Evolutionary conservation across 2,888 invertebrate species (phyloP).

Genomic region (Tineola bisselliella): DNA sequence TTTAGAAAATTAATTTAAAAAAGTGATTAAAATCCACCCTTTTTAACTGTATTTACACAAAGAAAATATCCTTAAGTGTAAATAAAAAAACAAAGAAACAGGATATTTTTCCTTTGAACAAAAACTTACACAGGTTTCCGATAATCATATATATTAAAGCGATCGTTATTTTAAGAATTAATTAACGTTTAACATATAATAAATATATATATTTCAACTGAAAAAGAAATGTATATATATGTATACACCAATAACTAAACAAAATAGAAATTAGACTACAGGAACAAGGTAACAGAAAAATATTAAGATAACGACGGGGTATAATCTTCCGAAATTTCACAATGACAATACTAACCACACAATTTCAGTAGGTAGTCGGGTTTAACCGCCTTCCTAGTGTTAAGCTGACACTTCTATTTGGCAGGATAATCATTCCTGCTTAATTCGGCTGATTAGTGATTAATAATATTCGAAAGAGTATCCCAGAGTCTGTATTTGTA

Average conservation of each 20-base stretch:
- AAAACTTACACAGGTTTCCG: slow-evolving; percentile 45
- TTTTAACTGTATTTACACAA: slow-evolving; percentile 20
- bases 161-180: slow-evolving; percentile 23
- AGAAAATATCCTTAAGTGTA: too few species aligned
- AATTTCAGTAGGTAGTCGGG: too few species aligned
- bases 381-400: too few species aligned
- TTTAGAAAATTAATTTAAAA: slow-evolving; percentile 21
- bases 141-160: slow-evolving; percentile 19
- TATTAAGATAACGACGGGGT: slow-evolving; percentile 20
- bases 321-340: too few species aligned
- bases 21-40: slow-evolving; percentile 33
- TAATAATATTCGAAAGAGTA: too few species aligned
- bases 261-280: slow-evolving; percentile 66
- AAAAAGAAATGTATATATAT: not conserved
- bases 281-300: slow-evolving; percentile 65
- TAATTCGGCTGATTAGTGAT: too few species aligned
- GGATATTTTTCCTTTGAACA: too few species aligned
- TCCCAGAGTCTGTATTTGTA: too few species aligned
- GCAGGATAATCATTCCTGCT: too few species aligned
- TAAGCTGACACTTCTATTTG: too few species aligned
- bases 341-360: too few species aligned
- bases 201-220: not conserved
- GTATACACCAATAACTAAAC: slow-evolving; percentile 38
- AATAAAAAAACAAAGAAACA: too few species aligned
- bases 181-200: not conserved